phyloP scores from a whole-genome alignment of 2,113 vertebrate genomes.

The Puntigrus tetrazona region DNA sequence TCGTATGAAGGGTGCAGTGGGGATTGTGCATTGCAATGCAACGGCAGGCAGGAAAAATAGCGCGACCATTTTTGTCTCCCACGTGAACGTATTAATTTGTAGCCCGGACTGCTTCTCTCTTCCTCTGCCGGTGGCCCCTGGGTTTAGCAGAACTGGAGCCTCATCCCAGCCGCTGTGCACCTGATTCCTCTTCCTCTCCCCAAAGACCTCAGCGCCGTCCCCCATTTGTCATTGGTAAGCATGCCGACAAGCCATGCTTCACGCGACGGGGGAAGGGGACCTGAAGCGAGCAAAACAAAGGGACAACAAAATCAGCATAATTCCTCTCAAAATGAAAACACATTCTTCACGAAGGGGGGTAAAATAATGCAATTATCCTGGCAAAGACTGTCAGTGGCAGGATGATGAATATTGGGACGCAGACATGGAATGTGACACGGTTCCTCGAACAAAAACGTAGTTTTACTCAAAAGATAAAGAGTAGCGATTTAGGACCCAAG shows the following conservation, averaged over 20 bases:
- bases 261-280: conserved; percentile 55
- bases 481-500: conserved; percentile 5
- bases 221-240: conserved; percentile 77
- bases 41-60: conserved; percentile 69
- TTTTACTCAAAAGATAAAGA: conserved; percentile 8
- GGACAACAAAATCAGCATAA: conserved; percentile 68
- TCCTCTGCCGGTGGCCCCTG: conserved; percentile 66
- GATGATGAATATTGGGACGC: conserved; percentile 9
- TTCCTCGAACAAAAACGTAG: background rate
- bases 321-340: conserved; percentile 54
- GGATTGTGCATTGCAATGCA: conserved; percentile 64
- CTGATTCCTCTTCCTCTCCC: conserved; percentile 70
- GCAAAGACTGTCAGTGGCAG: conserved; percentile 18
- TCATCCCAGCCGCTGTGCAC: conserved; percentile 64
- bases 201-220: conserved; percentile 63
- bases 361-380: conserved; percentile 47
- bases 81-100: conserved; percentile 65
- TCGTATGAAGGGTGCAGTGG: conserved; percentile 59
- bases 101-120: conserved; percentile 62
- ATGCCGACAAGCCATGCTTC: conserved; percentile 64
- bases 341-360: conserved; percentile 43
- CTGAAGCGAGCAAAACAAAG: conserved; percentile 58
- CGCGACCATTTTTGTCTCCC: conserved; percentile 63
- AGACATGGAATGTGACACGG: conserved; percentile 9
- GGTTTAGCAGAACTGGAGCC: conserved; percentile 65